Evolutionary conservation across 2,888 invertebrate species (phyloP), one percentile per base, ranked within the genome.

Genomic region (Sesia bembeciformis): DNA sequence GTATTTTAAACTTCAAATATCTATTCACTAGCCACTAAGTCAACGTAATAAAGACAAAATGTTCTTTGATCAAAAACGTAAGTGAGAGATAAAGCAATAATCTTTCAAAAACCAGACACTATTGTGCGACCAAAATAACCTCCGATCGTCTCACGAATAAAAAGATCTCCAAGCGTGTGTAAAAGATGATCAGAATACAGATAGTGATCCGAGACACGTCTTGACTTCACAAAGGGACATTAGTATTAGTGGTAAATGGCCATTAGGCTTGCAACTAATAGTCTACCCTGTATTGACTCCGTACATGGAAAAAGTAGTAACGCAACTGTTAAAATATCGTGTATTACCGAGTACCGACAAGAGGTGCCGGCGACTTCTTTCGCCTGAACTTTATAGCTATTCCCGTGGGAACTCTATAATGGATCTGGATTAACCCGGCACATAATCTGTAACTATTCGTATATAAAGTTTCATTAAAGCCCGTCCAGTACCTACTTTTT

Each of bases 171-270:
- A 63, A 66, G 66, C 65, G 63, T 54, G 60, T 63, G 57, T 58
- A 60, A 63, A 62, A 65, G 65, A 66, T 65, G 65, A 63, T 60
- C 63, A 56, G 59, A 62, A 60, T 63, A 55, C 53, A 61, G 74
- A 77, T 76, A 68, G 65, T 57, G 60, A 74, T 74, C 46, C 74
- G 58, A 57, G 63, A 70, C 64, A 69, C 66, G 66, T 67, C 64
- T 65, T 58, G 62, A 56, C 62, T 59, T 67, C 66, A 78, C 71
- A 74, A 74, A 69, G 69, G 65, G 59, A 60, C 75, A 77, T 78
- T 74, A 78, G 72, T 73, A 72, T 68, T 70, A 73, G 67, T 64
- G 65, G 68, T 65, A 67, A 70, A 72, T 68, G 69, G 63, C 70
- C 66, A 63, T 64, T 64, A 64, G 67, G 56, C 56, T 23, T 40